Percentiles rank a stretch among this genome's conserved stretches.
phyloP scores from a whole-genome alignment of 1,140 invertebrate species.

The Drosophila oshimai region DNA sequence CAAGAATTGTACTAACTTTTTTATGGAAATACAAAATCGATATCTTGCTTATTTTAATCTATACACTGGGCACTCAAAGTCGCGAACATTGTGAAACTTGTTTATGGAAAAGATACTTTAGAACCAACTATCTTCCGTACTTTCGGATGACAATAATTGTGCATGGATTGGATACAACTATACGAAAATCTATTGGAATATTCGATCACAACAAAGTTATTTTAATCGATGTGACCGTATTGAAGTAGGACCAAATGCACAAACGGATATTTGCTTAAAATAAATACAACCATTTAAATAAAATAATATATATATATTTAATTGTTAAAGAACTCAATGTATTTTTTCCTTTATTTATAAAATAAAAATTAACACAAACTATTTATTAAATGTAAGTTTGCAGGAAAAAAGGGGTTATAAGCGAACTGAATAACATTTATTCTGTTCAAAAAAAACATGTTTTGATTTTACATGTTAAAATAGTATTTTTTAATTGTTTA shows the following conservation, averaged over 20 bases:
- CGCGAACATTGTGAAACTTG: conserved; percentile 7
- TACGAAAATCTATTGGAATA: conserved; percentile 39
- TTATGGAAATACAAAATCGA: conserved; percentile 8
- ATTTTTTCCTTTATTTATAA: too few species aligned
- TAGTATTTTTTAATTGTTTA: background rate
- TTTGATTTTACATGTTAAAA: too few species aligned
- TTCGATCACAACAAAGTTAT: conserved; percentile 33
- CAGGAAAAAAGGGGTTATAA: too few species aligned
- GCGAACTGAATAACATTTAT: too few species aligned
- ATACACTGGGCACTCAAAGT: conserved; percentile 26
- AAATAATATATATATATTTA: too few species aligned
- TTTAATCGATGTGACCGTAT: conserved; percentile 10
- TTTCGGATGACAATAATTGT: conserved; percentile 25
- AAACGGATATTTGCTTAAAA: background rate
- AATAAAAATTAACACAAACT: too few species aligned
- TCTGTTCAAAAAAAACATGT: too few species aligned
- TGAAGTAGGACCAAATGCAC: background rate
- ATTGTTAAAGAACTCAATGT: too few species aligned
- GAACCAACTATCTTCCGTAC: conserved; percentile 14
- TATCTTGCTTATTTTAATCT: conserved; percentile 13
- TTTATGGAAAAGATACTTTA: background rate
- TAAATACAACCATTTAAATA: background rate
- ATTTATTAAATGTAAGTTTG: too few species aligned
- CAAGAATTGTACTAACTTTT: background rate
- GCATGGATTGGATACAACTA: conserved; percentile 35